Base-by-base conservation (phyloP, 2,888 invertebrate genomes). In the Boloria euphrosyne region DNA sequence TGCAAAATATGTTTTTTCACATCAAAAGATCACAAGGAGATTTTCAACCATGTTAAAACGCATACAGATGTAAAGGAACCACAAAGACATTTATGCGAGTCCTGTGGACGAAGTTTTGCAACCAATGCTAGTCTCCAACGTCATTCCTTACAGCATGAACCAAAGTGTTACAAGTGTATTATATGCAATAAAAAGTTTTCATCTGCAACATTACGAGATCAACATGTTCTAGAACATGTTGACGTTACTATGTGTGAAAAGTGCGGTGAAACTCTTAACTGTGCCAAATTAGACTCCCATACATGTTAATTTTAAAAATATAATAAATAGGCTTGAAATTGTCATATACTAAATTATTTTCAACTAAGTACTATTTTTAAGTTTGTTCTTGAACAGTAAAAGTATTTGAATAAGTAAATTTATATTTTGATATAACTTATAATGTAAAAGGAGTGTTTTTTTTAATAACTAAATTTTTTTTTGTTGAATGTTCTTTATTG, bases 1-100 rank as follows among this genome's bases (percentile, higher is more conserved):
- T 95, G 95, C 73, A 93, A 93, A 77, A 86, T 94, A 44, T 95
- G 95, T 78, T 87, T 86, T n/a, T 87, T 87, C 51, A 89, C 90
- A n/a, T 93, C 94, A 68, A 80, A 87, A 4, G 90, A 93, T 68
- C 91, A 89, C 72, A 93, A 93, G 63, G 92, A 93, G 22, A 87
- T 95, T 55, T 94, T 93, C 69, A 83, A 90, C 3, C 95, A 95
- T 74, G 92, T 94, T 0, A 92, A 93, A 73, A 82, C 86, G 27
- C 94, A 94, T 70, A 90, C 91, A 13, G 82, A 77, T 13, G 72
- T 71, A 4, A 77, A 80, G 1, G 80, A 81, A 50, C 73, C 80
- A 0, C 74, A 74, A 0, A 77, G 80, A 0, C 92, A 92, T 57
- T 79, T 93, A 2, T 93, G 93, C 49, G 92, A 93, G 63, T 80